These are phyloP conservation scores for Unio delphinus DNA, from an alignment of 2,888 invertebrate genomes.

Conservation along the genomic window DNA sequence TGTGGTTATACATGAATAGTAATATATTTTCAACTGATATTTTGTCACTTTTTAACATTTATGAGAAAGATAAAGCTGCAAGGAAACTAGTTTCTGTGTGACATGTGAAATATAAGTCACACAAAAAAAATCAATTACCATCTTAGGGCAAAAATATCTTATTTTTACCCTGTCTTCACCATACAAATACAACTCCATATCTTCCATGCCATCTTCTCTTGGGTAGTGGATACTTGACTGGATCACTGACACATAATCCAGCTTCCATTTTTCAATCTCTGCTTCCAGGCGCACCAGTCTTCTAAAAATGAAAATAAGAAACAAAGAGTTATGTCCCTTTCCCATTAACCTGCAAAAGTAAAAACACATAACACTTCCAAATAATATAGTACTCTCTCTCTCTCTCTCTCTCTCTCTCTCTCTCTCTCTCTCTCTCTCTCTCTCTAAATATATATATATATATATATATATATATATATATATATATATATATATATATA, in stretches of 20 bases:
- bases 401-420: no score
- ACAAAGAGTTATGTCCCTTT: no score
- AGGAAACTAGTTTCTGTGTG: not conserved
- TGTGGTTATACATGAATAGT: no score
- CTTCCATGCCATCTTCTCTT: slow-evolving; percentile 72
- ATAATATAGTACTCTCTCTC: no score
- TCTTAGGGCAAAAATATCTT: not conserved
- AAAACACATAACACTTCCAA: no score
- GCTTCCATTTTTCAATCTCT: slow-evolving; percentile 72
- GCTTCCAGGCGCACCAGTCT: slow-evolving; percentile 64
- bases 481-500: no score
- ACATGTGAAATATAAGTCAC: not conserved
- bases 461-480: no score
- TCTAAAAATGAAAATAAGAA: slow-evolving; percentile 43
- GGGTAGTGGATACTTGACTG: slow-evolving; percentile 74
- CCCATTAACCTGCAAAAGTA: no score
- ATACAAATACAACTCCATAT: slow-evolving; percentile 72
- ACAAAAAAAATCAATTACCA: not conserved
- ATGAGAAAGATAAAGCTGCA: not conserved
- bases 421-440: no score
- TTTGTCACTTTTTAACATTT: no score
- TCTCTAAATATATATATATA: no score
- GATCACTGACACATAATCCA: slow-evolving; percentile 73
- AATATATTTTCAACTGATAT: no score
- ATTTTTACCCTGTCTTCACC: slow-evolving; percentile 72